These are phyloP conservation scores for Himalopsyche tibetana DNA, from an alignment of 2,888 invertebrate genomes.

Conservation along the genomic window DNA sequence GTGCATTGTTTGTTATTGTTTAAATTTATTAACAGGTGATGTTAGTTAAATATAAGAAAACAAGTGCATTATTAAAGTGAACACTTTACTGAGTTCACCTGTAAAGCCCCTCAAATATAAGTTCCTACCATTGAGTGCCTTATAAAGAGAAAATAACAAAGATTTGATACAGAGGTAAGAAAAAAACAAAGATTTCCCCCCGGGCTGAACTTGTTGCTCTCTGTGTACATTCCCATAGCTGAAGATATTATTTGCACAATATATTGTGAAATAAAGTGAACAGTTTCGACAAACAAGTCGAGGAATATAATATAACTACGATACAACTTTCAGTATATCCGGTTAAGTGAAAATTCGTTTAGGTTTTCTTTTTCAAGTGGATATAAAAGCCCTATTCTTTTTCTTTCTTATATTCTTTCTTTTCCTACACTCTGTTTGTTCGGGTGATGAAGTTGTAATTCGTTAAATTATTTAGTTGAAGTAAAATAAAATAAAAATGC, in stretches of 20 bases:
- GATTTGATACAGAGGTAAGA: constrained; percentile 54
- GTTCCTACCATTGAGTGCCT: constrained; percentile 42
- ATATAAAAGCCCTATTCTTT: constrained; percentile 3
- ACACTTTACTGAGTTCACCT: neutral
- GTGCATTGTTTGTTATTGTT: neutral
- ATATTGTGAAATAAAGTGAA: constrained; percentile 63
- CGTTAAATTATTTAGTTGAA: too few species aligned
- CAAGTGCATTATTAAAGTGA: neutral
- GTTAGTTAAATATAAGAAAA: neutral
- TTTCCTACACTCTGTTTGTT: neutral
- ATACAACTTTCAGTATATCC: constrained; percentile 44
- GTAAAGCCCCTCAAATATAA: neutral
- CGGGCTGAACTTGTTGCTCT: constrained; percentile 60
- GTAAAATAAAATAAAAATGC: too few species aligned
- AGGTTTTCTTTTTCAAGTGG: constrained; percentile 31
- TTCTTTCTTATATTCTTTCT: neutral
- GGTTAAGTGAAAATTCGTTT: constrained; percentile 50
- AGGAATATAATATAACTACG: constrained; percentile 2
- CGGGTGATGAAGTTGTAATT: too few species aligned
- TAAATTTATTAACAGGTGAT: neutral
- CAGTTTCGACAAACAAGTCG: constrained; percentile 52
- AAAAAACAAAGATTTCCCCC: constrained; percentile 51
- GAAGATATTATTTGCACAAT: constrained; percentile 63
- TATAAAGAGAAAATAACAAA: constrained; percentile 44
- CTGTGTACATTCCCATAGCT: constrained; percentile 62